A percentile compares a stretch with the other conserved stretches of the same genome.
phyloP scores from a whole-genome alignment of 2,888 invertebrate species.

The Ennomos quercinarius region DNA sequence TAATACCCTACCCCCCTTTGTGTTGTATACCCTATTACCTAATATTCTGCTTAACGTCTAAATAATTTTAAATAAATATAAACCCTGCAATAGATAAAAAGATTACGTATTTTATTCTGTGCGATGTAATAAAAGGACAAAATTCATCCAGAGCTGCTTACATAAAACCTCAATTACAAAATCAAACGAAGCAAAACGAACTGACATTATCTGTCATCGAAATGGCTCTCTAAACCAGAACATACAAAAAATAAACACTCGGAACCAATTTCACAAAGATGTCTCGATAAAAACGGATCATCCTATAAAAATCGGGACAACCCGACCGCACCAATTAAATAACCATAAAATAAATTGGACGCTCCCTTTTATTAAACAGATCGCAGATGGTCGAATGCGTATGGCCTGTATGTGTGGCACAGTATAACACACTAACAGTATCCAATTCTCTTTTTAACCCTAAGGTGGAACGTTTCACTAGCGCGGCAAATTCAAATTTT shows the following conservation, averaged over 20 bases:
- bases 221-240: slow-evolving; percentile 13
- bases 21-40: no score
- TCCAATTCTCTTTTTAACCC: not conserved
- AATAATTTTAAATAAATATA: no score
- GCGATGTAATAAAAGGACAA: no score
- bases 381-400: slow-evolving; percentile 23
- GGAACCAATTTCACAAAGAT: slow-evolving; percentile 22
- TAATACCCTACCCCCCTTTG: no score
- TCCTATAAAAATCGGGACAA: slow-evolving; percentile 25
- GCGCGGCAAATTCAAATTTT: no score
- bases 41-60: no score
- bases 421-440: slow-evolving; percentile 4
- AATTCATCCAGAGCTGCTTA: no score
- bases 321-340: slow-evolving; percentile 30
- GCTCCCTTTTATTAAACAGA: slow-evolving; percentile 23
- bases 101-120: no score
- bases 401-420: not conserved
- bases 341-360: slow-evolving; percentile 32
- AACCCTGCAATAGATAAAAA: no score
- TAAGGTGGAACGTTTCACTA: no score
- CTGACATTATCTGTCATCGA: slow-evolving; percentile 8
- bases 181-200: not conserved
- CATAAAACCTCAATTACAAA: not conserved
- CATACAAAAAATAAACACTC: slow-evolving; percentile 21
- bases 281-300: slow-evolving; percentile 29